Base-by-base conservation (phyloP, 2,113 vertebrate genomes). In the Hydropotes inermis region DNA sequence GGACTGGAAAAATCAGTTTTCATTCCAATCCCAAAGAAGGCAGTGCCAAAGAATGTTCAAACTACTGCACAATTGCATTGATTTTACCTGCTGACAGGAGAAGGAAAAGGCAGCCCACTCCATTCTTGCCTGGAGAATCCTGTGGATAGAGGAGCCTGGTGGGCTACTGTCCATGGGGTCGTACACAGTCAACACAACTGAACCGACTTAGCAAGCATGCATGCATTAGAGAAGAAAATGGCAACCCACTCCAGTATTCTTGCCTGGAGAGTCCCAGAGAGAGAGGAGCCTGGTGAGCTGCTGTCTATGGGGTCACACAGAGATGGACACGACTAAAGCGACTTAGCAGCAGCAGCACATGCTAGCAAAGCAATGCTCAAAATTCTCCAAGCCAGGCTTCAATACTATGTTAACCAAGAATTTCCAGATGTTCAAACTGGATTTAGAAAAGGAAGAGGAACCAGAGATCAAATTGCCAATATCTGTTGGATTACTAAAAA, bases 251-350 rank as follows among this genome's bases (percentile, higher is more conserved):
- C 33, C 33, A 64, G 15, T n/a, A n/a, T 64, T 64, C 30, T 64
- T n/a, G 61, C 61, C 61, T 64, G 33, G 33, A 64, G 33, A 64
- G 2, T n/a, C 33, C 33, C 33, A 19, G 15, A 17, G 7, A 64
- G 15, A 64, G 61, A 17, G 61, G 7, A 64, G 33, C 15, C 61
- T 64, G 33, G 61, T n/a, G 33, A 15, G 61, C 16, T 64, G 61
- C 33, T 19, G 7, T 64, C 33, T 64, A 17, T 19, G 30, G 61
- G 61, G 16, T 64, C 15, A 4, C 61, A 64, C 30, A 64, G 61
- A 64, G 61, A n/a, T 0, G 1, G 61, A 64, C 33, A n/a, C 6
- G n/a, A 70, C 64, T 70, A 19, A 23, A 70, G 19, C 0, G 0
- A 70, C 10, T 23, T 70, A 70, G 67, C n/a, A 70, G n/a, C 67